Evolutionary conservation across 2,113 vertebrate genomes (phyloP).

Genomic region (Echinops telfairi): DNA sequence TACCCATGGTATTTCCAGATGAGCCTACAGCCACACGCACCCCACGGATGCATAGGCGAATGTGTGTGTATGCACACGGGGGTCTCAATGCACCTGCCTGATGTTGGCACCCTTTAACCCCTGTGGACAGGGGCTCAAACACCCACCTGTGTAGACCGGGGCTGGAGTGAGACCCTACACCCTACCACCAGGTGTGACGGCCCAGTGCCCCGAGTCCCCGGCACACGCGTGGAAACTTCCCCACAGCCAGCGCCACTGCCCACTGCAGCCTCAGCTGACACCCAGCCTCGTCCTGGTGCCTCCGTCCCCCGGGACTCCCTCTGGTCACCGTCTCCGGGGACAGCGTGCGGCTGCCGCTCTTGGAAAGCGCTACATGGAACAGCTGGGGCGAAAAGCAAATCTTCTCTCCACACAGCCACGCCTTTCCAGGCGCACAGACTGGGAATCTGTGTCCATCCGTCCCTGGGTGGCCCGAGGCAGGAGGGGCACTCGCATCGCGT

Average conservation of each 20-base stretch:
- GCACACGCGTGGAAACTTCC: too few species aligned
- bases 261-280: too few species aligned
- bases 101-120: too few species aligned
- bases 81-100: background rate
- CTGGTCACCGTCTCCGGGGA: too few species aligned
- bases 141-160: rapidly evolving
- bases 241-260: too few species aligned
- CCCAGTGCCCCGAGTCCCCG: too few species aligned
- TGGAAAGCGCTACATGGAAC: background rate
- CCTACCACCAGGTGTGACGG: background rate
- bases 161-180: background rate
- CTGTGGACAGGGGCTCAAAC: background rate
- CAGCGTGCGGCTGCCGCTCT: background rate
- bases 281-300: too few species aligned
- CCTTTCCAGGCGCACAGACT: background rate
- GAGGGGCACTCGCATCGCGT: background rate
- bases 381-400: constrained; percentile 60
- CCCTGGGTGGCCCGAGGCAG: background rate
- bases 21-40: too few species aligned
- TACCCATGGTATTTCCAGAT: too few species aligned
- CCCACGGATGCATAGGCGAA: too few species aligned
- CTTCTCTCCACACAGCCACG: background rate
- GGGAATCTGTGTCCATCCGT: background rate
- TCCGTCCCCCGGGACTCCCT: too few species aligned
- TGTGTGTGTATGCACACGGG: background rate